A percentile compares a stretch with the other conserved stretches of the same genome.
These are phyloP conservation scores for Pterobdella sp. DNA, from an alignment of 2,888 invertebrate species.

Conservation along the genomic window DNA sequence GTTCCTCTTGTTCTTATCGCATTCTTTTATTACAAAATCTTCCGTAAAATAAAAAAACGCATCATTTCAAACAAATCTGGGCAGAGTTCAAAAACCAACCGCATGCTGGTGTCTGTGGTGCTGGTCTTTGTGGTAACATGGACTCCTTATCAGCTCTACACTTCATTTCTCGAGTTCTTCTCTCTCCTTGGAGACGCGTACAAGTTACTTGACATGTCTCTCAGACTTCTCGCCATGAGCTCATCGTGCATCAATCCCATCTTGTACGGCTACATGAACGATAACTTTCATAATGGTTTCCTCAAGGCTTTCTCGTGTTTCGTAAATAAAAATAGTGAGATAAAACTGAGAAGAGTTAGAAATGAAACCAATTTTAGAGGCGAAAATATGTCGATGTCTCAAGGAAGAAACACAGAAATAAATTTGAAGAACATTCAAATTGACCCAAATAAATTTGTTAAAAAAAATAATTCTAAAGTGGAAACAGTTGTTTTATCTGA, in stretches of 20 bases:
- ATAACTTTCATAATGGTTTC: conserved; percentile 41
- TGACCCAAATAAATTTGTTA: too few species aligned
- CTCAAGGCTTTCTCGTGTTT: conserved; percentile 19
- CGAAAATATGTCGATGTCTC: neutral
- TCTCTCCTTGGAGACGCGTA: conserved; percentile 33
- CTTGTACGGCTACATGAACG: conserved; percentile 50
- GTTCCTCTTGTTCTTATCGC: conserved; percentile 44
- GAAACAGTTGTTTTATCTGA: too few species aligned
- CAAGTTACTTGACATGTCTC: conserved; percentile 43
- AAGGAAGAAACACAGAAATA: neutral
- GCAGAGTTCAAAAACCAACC: conserved; percentile 42
- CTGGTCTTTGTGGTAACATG: conserved; percentile 46
- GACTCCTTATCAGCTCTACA: conserved; percentile 47
- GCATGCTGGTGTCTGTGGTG: conserved; percentile 47
- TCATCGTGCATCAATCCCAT: conserved; percentile 50
- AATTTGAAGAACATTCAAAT: neutral
- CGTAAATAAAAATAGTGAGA: neutral
- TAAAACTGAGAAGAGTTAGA: neutral
- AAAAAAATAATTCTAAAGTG: too few species aligned
- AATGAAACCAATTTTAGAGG: neutral
- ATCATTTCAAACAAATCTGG: conserved; percentile 38
- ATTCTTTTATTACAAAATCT: conserved; percentile 44
- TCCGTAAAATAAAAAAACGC: conserved; percentile 42
- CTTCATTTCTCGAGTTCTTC: conserved; percentile 43
- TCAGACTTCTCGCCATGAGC: conserved; percentile 48